A percentile compares a stretch with the other conserved stretches of the same genome.
phyloP scores from a whole-genome alignment of 2,113 vertebrate species.

The Pardalotus punctatus region DNA sequence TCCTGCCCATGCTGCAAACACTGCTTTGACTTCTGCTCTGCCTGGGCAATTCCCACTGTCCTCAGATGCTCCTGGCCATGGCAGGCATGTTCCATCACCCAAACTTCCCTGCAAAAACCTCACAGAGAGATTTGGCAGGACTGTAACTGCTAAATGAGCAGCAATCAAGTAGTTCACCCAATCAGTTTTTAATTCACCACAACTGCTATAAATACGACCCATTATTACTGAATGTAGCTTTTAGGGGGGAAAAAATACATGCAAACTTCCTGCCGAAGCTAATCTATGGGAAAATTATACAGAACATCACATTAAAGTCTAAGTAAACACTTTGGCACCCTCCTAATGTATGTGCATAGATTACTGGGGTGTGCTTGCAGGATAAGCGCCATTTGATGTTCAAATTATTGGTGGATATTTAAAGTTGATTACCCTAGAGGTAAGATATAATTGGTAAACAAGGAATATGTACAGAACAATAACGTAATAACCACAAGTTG shows the following conservation, averaged over 20 bases:
- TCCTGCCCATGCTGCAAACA: background rate
- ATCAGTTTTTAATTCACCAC: constrained; percentile 45
- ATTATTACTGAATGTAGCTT: constrained; percentile 26
- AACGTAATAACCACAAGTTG: background rate
- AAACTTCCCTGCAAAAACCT: background rate
- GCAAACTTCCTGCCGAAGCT: constrained; percentile 24
- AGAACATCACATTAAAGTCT: constrained; percentile 34
- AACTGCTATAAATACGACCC: constrained; percentile 42
- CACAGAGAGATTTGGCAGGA: background rate
- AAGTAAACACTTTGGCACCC: constrained; percentile 39
- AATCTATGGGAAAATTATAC: constrained; percentile 57
- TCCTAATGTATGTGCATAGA: constrained; percentile 45
- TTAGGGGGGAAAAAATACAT: constrained; percentile 15
- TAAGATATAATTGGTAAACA: constrained; percentile 59
- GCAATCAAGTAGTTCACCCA: constrained; percentile 41
- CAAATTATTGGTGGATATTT: constrained; percentile 47
- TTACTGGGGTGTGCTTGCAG: constrained; percentile 18
- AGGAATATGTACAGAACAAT: constrained; percentile 36
- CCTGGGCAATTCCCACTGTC: background rate
- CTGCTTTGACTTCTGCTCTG: background rate
- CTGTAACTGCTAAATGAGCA: background rate
- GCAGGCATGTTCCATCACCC: background rate
- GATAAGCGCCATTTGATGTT: constrained; percentile 27
- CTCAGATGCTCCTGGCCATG: background rate
- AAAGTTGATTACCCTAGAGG: constrained; percentile 56